Conservation (phyloP, 2,888 invertebrate genomes). For the Thecocarcelia acutangulata region DNA sequence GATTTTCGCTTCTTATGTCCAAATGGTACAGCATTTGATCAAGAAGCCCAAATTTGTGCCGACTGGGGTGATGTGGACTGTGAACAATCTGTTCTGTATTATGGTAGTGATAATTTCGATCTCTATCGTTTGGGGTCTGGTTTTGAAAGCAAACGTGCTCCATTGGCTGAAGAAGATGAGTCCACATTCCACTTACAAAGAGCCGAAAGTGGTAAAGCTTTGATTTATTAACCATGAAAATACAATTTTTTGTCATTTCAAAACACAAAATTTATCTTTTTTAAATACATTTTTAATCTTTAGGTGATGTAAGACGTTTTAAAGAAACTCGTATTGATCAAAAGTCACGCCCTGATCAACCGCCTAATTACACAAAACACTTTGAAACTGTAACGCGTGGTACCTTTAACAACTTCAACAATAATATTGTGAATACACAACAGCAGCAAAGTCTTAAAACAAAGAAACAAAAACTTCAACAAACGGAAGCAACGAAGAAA, state of each 20-base stretch:
- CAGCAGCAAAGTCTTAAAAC: conserved; percentile 57
- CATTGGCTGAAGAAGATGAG: conserved; percentile 85
- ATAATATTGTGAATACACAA: conserved; percentile 73
- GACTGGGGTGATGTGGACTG: conserved; percentile 96
- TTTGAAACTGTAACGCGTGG: conserved; percentile 72
- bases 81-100: conserved; percentile 89
- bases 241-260: not conserved
- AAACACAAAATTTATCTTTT: conserved; percentile 55
- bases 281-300: conserved; percentile 12
- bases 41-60: conserved; percentile 95
- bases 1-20: conserved; percentile 94
- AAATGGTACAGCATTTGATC: conserved; percentile 94
- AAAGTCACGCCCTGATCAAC: conserved; percentile 77
- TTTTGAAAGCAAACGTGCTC: conserved; percentile 86
- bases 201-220: conserved; percentile 84
- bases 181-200: conserved; percentile 88
- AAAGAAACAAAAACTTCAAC: conserved; percentile 49
- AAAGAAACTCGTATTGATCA: conserved; percentile 79
- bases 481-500: conserved; percentile 74
- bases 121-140: conserved; percentile 91
- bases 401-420: conserved; percentile 55
- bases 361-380: conserved; percentile 74
- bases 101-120: conserved; percentile 92
- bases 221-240: not conserved
- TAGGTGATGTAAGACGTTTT: conserved; percentile 78